A percentile compares a stretch with the other conserved stretches of the same genome.
These are phyloP conservation scores for Anthopleura xanthogrammica DNA, from an alignment of 92 coral and sea anemone genomes.

Conservation along the genomic window DNA sequence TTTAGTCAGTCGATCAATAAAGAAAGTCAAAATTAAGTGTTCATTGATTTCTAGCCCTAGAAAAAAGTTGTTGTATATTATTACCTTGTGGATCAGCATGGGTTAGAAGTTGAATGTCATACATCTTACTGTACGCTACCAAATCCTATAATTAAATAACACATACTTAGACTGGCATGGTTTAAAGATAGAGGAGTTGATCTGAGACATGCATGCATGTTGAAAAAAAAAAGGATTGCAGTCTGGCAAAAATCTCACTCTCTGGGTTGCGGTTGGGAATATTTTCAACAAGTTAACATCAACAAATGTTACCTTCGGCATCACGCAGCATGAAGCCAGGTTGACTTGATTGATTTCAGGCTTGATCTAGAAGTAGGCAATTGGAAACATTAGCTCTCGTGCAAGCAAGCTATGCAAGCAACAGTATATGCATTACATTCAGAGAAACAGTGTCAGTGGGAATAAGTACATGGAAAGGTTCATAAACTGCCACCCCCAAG, in stretches of 20 bases:
- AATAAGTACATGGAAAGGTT: too few species aligned
- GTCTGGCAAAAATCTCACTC: neutral
- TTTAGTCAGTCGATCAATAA: neutral
- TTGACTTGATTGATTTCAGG: constrained; percentile 91
- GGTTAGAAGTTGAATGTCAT: constrained; percentile 81
- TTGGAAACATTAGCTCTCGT: neutral
- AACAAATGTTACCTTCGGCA: constrained; percentile 75
- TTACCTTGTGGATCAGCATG: constrained; percentile 96
- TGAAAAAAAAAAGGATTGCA: too few species aligned
- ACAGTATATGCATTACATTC: neutral
- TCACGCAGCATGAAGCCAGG: constrained; percentile 95
- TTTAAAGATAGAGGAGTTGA: too few species aligned
- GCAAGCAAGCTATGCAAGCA: neutral
- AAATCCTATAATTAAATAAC: constrained; percentile 62
- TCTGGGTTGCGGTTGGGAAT: neutral
- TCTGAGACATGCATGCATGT: too few species aligned
- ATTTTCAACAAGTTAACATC: neutral
- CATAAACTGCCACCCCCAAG: too few species aligned
- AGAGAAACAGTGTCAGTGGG: too few species aligned
- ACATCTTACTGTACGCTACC: constrained; percentile 73
- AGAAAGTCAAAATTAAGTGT: neutral
- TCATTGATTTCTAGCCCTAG: too few species aligned
- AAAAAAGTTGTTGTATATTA: neutral
- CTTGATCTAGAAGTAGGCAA: constrained; percentile 57
- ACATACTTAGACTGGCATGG: neutral